Evolutionary conservation across 2,888 invertebrate genomes (phyloP), one percentile per base, ranked within the genome.

Genomic region (Mechanitis messenoides): DNA sequence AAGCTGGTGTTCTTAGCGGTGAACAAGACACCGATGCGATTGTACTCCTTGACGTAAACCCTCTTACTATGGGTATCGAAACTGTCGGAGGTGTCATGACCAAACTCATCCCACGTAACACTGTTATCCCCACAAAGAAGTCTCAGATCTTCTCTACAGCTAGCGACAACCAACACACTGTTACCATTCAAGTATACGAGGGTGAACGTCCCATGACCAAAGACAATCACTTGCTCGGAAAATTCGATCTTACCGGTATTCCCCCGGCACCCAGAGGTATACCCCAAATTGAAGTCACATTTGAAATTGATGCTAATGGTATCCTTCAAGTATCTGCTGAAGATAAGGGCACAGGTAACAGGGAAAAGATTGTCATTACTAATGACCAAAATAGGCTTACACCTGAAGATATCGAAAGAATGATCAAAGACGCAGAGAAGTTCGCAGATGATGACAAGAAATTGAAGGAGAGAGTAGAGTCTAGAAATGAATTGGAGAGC

Each of bases 61-160:
- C 99, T 71, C 92, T 99, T 69, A 99, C 99, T 69, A 94, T 99
- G 94, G 99, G 99, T 88, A 99, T 99, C 79, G 99, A 99, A 90
- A 99, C 99, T 53, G 98, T 99, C 56, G 99, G 99, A 68, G 99
- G 99, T 71, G 99, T 99, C 42, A 99, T 99, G 99, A 99, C 99
- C 72, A 99, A 98, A 83, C 92, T 99, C 60, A 99, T 99, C 81
- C 96, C 97, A 60, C 92, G 99, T 74, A 99, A 99, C 92, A 99
- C 99, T 35, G 98, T 98, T 68, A 99, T 99, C 78, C 99, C 99
- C 42, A 99, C 99, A 59, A 99, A 99, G 92, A 99, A 99, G 85
- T 97, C 97, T 0, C 99, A 99, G 89, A 98, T 99, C 81, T 99
- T 99, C 94, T 98, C 98, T 0, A 99, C 99, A 1, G 98, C 99